Evolutionary conservation across 2,113 vertebrate species (phyloP).

Genomic region (Sebastes schlegelii): DNA sequence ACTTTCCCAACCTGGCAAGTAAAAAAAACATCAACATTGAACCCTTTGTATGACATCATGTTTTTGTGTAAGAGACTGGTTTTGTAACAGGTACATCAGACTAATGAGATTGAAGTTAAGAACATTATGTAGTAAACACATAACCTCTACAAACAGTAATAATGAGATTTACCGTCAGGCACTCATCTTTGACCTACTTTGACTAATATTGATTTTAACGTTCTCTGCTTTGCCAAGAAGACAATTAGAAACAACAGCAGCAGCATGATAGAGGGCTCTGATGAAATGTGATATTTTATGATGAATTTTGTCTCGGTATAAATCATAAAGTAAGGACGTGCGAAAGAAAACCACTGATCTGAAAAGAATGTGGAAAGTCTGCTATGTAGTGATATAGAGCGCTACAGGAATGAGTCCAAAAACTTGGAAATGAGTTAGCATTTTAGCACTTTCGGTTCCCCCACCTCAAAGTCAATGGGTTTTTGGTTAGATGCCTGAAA

Average conservation of each 20-base stretch:
- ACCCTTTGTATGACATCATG: slow-evolving; percentile 50
- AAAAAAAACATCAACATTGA: too few species aligned
- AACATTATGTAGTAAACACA: slow-evolving; percentile 48
- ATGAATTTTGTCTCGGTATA: background rate
- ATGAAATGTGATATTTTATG: background rate
- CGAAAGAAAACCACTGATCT: background rate
- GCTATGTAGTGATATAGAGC: background rate
- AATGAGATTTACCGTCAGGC: slow-evolving; percentile 47
- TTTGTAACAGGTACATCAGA: slow-evolving; percentile 50
- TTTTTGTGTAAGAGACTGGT: slow-evolving; percentile 62
- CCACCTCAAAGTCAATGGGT: too few species aligned
- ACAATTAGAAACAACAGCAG: background rate
- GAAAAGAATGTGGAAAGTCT: background rate
- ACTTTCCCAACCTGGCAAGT: too few species aligned
- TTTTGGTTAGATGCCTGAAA: too few species aligned
- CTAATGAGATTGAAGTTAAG: slow-evolving; percentile 72
- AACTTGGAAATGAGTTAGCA: too few species aligned
- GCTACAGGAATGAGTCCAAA: too few species aligned
- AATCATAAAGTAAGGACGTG: background rate
- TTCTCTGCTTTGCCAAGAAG: background rate
- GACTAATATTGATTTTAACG: background rate
- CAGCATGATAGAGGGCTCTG: background rate
- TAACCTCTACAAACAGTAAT: slow-evolving; percentile 13
- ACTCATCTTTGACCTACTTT: slow-evolving; percentile 27
- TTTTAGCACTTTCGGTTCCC: too few species aligned